A percentile compares a stretch with the other conserved stretches of the same genome.
Evolutionary conservation across 2,797 vertebrate species (phyloP).

Genomic region (Pteropus rufus): DNA sequence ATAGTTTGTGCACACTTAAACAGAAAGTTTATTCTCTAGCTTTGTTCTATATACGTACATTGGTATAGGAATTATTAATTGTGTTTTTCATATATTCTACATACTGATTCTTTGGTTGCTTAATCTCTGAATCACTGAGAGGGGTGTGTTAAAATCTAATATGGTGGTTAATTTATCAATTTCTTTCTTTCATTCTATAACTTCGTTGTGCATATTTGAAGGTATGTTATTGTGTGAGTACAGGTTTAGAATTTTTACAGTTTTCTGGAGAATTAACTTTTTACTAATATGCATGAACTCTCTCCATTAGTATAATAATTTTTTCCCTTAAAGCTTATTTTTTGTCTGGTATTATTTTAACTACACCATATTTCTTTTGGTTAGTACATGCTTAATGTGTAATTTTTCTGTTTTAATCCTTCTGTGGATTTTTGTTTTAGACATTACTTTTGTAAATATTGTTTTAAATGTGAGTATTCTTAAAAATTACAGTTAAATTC

Average conservation of each 20-base stretch:
- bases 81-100: background rate
- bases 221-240: background rate
- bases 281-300: background rate
- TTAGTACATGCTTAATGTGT: background rate
- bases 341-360: background rate
- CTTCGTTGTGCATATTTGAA: background rate
- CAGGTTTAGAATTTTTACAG: background rate
- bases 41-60: background rate
- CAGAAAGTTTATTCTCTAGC: background rate
- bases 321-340: background rate
- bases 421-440: background rate
- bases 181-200: background rate
- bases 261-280: background rate
- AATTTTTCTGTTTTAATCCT: background rate
- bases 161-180: background rate
- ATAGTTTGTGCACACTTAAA: background rate
- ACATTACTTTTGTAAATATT: background rate
- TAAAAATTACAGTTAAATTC: background rate
- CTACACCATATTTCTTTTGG: background rate
- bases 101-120: background rate
- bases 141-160: background rate
- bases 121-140: background rate
- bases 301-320: background rate
- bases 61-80: background rate
- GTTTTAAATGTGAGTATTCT: background rate